These are phyloP conservation scores for Acronicta psi DNA, from an alignment of 2,888 invertebrate genomes.

Conservation along the genomic window DNA sequence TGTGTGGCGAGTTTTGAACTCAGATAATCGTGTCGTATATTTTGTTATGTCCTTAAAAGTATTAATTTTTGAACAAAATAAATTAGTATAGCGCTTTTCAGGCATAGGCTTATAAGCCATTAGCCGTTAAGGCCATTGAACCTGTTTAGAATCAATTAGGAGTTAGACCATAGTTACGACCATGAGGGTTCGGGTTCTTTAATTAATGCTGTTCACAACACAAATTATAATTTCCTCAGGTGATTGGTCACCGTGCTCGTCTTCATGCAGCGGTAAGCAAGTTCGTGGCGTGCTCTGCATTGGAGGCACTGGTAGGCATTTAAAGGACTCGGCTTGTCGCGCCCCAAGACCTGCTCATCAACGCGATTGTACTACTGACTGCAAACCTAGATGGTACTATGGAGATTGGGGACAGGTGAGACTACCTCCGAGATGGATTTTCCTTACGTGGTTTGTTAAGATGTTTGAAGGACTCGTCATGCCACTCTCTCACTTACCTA, in stretches of 20 bases:
- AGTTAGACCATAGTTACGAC: no score
- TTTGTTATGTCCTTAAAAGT: no score
- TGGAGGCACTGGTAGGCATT: conserved; percentile 87
- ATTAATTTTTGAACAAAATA: no score
- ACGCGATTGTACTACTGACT: conserved; percentile 90
- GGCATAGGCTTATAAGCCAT: no score
- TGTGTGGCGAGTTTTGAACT: no score
- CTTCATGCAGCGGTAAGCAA: conserved; percentile 88
- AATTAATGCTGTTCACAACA: neutral
- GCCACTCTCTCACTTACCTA: neutral
- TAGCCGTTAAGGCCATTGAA: no score
- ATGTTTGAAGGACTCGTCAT: neutral
- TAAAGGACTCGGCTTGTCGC: conserved; percentile 90
- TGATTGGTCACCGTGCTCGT: conserved; percentile 87
- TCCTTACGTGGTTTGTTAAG: neutral
- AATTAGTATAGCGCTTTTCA: no score
- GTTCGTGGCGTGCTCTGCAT: conserved; percentile 92
- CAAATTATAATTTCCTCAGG: conserved; percentile 62
- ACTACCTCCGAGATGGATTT: conserved; percentile 10
- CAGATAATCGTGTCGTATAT: no score
- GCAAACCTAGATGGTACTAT: conserved; percentile 92
- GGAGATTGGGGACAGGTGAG: conserved; percentile 93
- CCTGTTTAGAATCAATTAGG: no score
- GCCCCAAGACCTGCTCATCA: conserved; percentile 90
- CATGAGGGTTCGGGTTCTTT: no score